Evolutionary conservation across 2,113 vertebrate species (phyloP).

Genomic region (Cygnus buccinator): DNA sequence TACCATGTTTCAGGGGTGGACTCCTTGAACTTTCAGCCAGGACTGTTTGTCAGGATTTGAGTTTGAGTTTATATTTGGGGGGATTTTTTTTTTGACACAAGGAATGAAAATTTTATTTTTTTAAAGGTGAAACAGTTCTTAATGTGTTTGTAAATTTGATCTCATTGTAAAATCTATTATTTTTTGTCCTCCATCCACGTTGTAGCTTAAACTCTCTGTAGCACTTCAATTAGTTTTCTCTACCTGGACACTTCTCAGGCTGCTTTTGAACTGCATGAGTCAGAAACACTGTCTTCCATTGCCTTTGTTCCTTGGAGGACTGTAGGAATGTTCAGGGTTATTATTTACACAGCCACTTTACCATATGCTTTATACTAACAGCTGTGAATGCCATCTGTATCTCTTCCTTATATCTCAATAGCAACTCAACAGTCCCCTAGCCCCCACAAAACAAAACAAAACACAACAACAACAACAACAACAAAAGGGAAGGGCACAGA

Average conservation of each 20-base stretch:
- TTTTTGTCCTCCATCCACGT: background rate
- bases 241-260: background rate
- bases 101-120: background rate
- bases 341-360: background rate
- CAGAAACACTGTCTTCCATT: background rate
- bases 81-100: background rate
- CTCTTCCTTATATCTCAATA: background rate
- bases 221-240: background rate
- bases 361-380: background rate
- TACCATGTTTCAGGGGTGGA: background rate
- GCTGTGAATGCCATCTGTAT: background rate
- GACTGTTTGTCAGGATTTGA: background rate
- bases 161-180: background rate
- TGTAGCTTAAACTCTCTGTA: background rate
- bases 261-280: background rate
- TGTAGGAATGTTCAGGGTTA: background rate
- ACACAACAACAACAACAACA: background rate
- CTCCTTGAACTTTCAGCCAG: background rate
- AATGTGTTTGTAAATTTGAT: background rate
- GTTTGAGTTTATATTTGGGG: background rate
- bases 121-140: background rate
- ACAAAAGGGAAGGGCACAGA: rapidly evolving
- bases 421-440: background rate
- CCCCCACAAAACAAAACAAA: background rate
- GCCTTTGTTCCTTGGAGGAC: background rate